A percentile compares a stretch with the other conserved stretches of the same genome.
Conservation (phyloP, 2,113 vertebrate genomes). For the Cyprinodon brontotheroides region DNA sequence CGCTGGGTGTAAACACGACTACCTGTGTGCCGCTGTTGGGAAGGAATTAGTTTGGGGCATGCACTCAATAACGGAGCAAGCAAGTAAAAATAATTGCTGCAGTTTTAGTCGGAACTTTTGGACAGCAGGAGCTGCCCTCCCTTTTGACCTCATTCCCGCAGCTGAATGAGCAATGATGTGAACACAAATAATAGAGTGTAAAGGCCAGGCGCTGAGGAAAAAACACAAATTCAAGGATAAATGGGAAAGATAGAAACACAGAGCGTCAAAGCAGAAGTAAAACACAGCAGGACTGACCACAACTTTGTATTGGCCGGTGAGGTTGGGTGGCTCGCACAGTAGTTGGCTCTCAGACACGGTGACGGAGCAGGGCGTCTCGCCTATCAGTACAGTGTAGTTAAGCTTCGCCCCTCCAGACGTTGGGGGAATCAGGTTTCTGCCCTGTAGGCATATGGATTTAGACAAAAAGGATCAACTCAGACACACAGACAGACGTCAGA, state of each 20-base stretch:
- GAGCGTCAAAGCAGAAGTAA: not conserved
- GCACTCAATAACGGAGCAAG: constrained; percentile 45
- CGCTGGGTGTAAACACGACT: constrained; percentile 21
- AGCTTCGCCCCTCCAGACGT: constrained; percentile 92
- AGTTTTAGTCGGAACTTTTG: constrained; percentile 55
- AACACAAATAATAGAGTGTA: constrained; percentile 46
- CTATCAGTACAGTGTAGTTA: constrained; percentile 96
- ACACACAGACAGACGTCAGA: constrained; percentile 13
- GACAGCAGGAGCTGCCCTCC: constrained; percentile 41
- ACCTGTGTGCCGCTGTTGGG: constrained; percentile 1
- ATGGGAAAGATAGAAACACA: not conserved
- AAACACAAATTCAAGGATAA: constrained; percentile 21
- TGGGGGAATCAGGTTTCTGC: constrained; percentile 94
- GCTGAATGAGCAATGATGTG: constrained; percentile 54
- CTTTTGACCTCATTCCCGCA: constrained; percentile 49
- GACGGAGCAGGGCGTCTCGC: constrained; percentile 92
- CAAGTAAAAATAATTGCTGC: constrained; percentile 56
- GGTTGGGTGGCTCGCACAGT: constrained; percentile 93
- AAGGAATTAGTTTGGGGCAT: constrained; percentile 28
- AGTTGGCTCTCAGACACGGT: constrained; percentile 96
- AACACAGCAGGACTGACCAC: constrained; percentile 80
- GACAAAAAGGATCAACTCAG: constrained; percentile 19
- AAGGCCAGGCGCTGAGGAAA: constrained; percentile 31
- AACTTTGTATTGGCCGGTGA: constrained; percentile 95
- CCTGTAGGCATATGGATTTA: constrained; percentile 79